These are phyloP conservation scores for Microplitis demolitor DNA, from an alignment of 1,140 invertebrate species.

Conservation along the genomic window DNA sequence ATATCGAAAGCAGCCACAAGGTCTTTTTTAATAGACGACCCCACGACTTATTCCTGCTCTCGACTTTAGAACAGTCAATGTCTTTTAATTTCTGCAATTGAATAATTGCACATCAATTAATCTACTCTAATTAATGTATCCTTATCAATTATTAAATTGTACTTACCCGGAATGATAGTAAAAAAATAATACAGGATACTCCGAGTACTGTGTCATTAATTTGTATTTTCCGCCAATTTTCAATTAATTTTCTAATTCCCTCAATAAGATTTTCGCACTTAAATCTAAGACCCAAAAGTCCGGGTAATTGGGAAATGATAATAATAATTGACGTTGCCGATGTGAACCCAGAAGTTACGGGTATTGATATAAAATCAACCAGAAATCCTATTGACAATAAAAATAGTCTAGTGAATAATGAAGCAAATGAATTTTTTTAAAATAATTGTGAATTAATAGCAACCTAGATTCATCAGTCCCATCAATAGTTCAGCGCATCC, in stretches of 20 bases:
- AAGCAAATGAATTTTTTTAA: background rate
- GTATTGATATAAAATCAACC: constrained; percentile 90
- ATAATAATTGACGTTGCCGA: constrained; percentile 92
- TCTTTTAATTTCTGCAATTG: constrained; percentile 71
- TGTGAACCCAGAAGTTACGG: constrained; percentile 91
- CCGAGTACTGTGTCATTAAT: constrained; percentile 70
- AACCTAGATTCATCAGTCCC: constrained; percentile 79
- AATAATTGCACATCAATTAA: constrained; percentile 6
- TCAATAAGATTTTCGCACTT: constrained; percentile 67
- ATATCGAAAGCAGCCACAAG: constrained; percentile 76
- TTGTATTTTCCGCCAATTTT: constrained; percentile 64
- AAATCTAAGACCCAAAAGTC: constrained; percentile 76
- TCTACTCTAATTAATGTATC: too few relatives aligned
- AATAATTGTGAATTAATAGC: constrained; percentile 28
- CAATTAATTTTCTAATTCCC: constrained; percentile 65
- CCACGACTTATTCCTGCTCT: constrained; percentile 40
- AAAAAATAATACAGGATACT: constrained; percentile 66
- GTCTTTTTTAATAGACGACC: constrained; percentile 56
- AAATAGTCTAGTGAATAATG: constrained; percentile 12
- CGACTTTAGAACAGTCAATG: constrained; percentile 56
- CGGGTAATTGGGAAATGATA: constrained; percentile 85
- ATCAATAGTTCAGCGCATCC: constrained; percentile 79
- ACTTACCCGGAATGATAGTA: constrained; percentile 71
- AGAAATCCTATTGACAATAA: constrained; percentile 75
- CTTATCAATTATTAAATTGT: background rate